phyloP scores from a whole-genome alignment of 2,888 invertebrate species.

The Kuschelorhynchus macadamiae region DNA sequence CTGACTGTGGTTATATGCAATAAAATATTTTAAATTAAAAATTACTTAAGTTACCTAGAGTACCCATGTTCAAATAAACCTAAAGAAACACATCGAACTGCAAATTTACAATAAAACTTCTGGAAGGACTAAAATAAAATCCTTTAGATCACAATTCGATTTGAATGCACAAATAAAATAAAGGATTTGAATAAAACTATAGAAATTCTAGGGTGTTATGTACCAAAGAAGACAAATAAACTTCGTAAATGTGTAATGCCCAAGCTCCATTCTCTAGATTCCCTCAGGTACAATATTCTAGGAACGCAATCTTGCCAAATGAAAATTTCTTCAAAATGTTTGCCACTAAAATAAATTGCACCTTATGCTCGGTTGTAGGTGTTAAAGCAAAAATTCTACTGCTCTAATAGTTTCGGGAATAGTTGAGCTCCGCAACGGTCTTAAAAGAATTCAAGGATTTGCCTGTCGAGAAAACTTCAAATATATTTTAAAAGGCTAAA shows the following conservation, averaged over 20 bases:
- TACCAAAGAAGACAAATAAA: slow-evolving; percentile 43
- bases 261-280: slow-evolving; percentile 56
- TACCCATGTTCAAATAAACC: too few species aligned
- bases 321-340: slow-evolving; percentile 59
- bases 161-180: background rate
- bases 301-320: slow-evolving; percentile 60
- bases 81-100: too few species aligned
- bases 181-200: background rate
- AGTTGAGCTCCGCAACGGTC: slow-evolving; percentile 6
- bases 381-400: slow-evolving; percentile 15
- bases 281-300: slow-evolving; percentile 60
- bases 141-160: too few species aligned
- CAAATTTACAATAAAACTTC: too few species aligned
- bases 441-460: slow-evolving; percentile 7
- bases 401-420: slow-evolving; percentile 25
- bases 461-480: too few species aligned
- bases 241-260: slow-evolving; percentile 53
- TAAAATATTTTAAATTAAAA: too few species aligned
- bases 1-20: too few species aligned
- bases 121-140: too few species aligned
- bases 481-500: too few species aligned
- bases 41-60: too few species aligned
- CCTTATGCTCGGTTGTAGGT: slow-evolving; percentile 15
- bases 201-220: background rate
- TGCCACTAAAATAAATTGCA: slow-evolving; percentile 52